These are phyloP conservation scores for Asarcornis scutulata DNA, from an alignment of 2,113 vertebrate species.

Conservation along the genomic window DNA sequence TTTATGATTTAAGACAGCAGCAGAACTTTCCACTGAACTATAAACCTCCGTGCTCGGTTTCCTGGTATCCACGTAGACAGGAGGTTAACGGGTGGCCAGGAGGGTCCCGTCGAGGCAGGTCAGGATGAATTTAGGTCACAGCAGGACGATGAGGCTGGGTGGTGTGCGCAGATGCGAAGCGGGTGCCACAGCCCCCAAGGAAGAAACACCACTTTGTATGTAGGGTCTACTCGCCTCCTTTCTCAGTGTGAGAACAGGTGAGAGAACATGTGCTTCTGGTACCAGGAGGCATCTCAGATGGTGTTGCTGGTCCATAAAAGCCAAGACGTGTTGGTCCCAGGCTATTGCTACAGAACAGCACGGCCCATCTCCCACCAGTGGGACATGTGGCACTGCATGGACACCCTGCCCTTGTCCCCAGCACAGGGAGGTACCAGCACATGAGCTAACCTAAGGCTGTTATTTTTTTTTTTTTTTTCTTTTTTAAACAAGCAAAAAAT, in stretches of 20 bases:
- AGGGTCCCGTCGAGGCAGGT: not conserved
- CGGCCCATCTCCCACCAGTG: rapidly evolving
- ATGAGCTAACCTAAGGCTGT: no score
- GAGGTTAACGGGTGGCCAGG: not conserved
- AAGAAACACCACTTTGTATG: not conserved
- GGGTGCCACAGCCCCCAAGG: rapidly evolving
- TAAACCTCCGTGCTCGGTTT: constrained; percentile 19
- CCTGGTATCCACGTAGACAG: not conserved
- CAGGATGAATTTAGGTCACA: not conserved
- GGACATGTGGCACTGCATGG: not conserved
- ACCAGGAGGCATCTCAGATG: not conserved
- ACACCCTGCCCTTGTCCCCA: not conserved
- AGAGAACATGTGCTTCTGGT: not conserved
- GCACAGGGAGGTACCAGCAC: not conserved
- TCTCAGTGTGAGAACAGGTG: not conserved
- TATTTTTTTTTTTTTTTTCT: no score
- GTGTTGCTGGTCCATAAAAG: not conserved
- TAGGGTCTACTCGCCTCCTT: not conserved
- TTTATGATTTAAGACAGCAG: constrained; percentile 44
- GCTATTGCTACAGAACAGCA: rapidly evolving
- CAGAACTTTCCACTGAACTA: constrained; percentile 60
- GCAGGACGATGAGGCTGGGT: not conserved
- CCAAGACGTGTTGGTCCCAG: not conserved
- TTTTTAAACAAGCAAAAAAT: no score
- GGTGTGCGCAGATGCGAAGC: rapidly evolving